phyloP scores from a whole-genome alignment of 2,113 vertebrate species.

The Antennarius striatus region DNA sequence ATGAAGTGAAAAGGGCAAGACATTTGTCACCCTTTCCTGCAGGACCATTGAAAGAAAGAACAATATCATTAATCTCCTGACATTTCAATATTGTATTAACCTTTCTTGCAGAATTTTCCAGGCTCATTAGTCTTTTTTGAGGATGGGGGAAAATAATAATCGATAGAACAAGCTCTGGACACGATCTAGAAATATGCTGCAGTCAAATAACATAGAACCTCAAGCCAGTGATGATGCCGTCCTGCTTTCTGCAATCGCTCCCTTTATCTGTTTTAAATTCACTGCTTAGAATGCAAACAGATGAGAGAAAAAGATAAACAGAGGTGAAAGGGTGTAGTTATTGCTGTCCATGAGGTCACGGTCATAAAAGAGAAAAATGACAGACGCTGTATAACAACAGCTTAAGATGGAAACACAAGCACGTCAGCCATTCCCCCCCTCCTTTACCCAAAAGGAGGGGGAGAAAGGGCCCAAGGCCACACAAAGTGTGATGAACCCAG shows the following conservation, averaged over 20 bases:
- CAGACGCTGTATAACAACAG: conserved; percentile 44
- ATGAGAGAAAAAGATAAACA: conserved; percentile 41
- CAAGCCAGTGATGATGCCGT: conserved; percentile 57
- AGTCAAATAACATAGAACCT: conserved; percentile 67
- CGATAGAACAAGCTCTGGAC: conserved; percentile 79
- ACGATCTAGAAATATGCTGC: conserved; percentile 67
- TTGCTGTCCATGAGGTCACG: conserved; percentile 46
- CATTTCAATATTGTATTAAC: conserved; percentile 88
- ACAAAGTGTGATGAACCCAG: conserved; percentile 52
- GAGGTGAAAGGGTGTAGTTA: conserved; percentile 25
- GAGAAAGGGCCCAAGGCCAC: conserved; percentile 58
- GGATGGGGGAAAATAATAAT: conserved; percentile 77
- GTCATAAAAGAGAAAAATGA: conserved; percentile 60
- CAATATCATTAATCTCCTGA: conserved; percentile 84
- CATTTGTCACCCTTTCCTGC: conserved; percentile 79
- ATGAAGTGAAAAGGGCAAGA: conserved; percentile 75
- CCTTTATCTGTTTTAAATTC: conserved; percentile 41
- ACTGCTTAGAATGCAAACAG: conserved; percentile 31
- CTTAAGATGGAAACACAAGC: conserved; percentile 57
- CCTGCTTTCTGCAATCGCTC: conserved; percentile 58
- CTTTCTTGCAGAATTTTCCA: conserved; percentile 79
- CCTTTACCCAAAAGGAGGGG: conserved; percentile 21
- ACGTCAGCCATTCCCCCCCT: conserved; percentile 35
- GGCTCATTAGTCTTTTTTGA: conserved; percentile 83
- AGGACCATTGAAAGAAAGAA: conserved; percentile 71